phyloP scores from a whole-genome alignment of 1,140 invertebrate genomes.

The Gonatopus flavifemur region DNA sequence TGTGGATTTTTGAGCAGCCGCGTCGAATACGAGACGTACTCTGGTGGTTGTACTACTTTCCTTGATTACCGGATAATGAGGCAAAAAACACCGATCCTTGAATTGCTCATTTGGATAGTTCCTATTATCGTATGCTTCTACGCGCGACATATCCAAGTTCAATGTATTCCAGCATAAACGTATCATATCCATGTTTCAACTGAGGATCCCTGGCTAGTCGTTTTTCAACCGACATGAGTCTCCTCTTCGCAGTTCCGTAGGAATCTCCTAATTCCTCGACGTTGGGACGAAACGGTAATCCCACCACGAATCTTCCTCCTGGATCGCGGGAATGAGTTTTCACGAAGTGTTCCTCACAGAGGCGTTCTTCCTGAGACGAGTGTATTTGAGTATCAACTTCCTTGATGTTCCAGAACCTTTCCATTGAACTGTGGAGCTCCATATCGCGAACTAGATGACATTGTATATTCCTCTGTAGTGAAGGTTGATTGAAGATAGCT shows the following conservation, averaged over 20 bases:
- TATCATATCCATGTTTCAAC: conserved; percentile 14
- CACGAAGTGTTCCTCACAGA: background rate
- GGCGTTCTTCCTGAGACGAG: background rate
- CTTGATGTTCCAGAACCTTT: conserved; percentile 2
- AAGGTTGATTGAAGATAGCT: too few species aligned
- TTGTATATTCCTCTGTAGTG: too few species aligned
- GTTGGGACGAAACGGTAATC: background rate
- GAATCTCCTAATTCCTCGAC: background rate
- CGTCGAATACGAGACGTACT: conserved; percentile 42
- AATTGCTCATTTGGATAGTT: conserved; percentile 18
- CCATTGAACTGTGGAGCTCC: too few species aligned
- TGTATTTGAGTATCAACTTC: background rate
- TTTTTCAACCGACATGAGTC: conserved; percentile 12
- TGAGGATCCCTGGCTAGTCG: conserved; percentile 7
- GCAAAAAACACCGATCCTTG: background rate
- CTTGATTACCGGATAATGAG: background rate
- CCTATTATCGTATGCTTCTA: too few species aligned
- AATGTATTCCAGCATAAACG: conserved; percentile 28
- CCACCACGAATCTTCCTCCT: background rate
- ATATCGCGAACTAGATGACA: too few species aligned
- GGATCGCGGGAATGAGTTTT: background rate
- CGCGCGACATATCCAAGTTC: conserved; percentile 15
- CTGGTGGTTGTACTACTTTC: conserved; percentile 18
- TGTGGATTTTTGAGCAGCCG: background rate
- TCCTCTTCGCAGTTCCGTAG: background rate